These are phyloP conservation scores for Rhamphomyia laevipes DNA, from an alignment of 2,888 invertebrate species.

Conservation along the genomic window DNA sequence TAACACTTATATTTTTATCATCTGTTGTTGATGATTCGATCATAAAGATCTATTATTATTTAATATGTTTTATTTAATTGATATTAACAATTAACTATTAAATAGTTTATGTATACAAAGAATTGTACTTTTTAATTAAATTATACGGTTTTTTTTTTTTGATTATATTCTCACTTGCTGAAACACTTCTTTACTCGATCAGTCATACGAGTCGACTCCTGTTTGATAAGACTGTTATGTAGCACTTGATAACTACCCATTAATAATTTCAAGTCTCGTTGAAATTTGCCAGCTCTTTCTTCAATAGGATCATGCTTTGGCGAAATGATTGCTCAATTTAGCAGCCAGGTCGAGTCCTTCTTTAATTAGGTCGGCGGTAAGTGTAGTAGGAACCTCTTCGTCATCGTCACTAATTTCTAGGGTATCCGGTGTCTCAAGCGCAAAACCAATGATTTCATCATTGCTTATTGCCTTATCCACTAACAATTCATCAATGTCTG, in stretches of 20 bases:
- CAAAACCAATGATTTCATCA: constrained; percentile 16
- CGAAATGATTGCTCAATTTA: neutral
- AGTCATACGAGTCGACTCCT: too few species aligned
- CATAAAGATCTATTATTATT: too few species aligned
- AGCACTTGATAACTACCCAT: constrained; percentile 6
- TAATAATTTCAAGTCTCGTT: constrained; percentile 1
- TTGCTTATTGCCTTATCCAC: constrained; percentile 19
- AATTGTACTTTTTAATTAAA: too few species aligned
- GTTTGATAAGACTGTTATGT: constrained; percentile 6
- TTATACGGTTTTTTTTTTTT: too few species aligned
- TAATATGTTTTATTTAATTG: too few species aligned
- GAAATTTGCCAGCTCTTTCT: constrained; percentile 8
- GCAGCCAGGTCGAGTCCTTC: constrained; percentile 3
- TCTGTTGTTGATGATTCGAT: too few species aligned
- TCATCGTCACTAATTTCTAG: constrained; percentile 3
- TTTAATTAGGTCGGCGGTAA: constrained; percentile 2
- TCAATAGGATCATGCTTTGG: constrained; percentile 2
- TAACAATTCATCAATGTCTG: constrained; percentile 18
- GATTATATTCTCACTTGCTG: too few species aligned
- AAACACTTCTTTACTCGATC: too few species aligned
- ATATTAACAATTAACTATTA: too few species aligned
- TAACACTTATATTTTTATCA: too few species aligned
- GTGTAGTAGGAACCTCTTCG: constrained; percentile 3
- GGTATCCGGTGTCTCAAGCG: too few species aligned
- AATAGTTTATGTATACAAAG: too few species aligned